A percentile compares a stretch with the other conserved stretches of the same genome.
Conservation (phyloP, 2,888 invertebrate genomes). For the Argyresthia goedartella region DNA sequence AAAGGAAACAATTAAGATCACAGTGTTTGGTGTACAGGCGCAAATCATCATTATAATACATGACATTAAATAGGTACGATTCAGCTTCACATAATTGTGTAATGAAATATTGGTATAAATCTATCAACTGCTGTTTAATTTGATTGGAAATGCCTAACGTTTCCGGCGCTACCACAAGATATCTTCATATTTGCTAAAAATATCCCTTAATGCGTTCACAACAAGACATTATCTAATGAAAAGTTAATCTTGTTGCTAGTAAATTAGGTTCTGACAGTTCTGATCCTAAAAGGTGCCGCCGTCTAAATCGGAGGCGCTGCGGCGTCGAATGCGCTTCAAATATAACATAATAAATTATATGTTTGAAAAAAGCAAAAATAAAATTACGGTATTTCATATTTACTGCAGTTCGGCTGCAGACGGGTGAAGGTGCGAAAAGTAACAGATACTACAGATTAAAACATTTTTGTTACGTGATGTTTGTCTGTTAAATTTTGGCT, state of each 20-base stretch:
- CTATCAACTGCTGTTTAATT: too few species aligned
- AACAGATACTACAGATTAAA: too few species aligned
- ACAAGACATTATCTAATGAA: not conserved
- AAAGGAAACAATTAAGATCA: too few species aligned
- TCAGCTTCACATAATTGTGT: too few species aligned
- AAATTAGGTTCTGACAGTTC: slow-evolving; percentile 66
- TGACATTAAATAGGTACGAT: too few species aligned
- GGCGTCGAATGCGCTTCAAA: slow-evolving; percentile 45
- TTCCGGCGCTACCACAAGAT: slow-evolving; percentile 1
- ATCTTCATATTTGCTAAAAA: not conserved
- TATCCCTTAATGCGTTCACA: not conserved
- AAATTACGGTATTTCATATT: not conserved
- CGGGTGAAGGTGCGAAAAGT: not conserved
- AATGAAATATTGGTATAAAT: too few species aligned
- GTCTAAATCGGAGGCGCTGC: slow-evolving; percentile 63
- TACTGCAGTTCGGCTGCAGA: not conserved
- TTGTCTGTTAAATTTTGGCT: too few species aligned
- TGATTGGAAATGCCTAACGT: not conserved
- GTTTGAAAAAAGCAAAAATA: not conserved
- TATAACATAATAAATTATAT: slow-evolving; percentile 35
- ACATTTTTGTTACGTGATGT: too few species aligned
- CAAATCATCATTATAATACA: too few species aligned
- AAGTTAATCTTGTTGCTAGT: not conserved
- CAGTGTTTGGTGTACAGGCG: too few species aligned
- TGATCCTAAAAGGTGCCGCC: slow-evolving; percentile 61